These are phyloP conservation scores for Celastrina argiolus DNA, from an alignment of 2,888 invertebrate species.

Conservation along the genomic window DNA sequence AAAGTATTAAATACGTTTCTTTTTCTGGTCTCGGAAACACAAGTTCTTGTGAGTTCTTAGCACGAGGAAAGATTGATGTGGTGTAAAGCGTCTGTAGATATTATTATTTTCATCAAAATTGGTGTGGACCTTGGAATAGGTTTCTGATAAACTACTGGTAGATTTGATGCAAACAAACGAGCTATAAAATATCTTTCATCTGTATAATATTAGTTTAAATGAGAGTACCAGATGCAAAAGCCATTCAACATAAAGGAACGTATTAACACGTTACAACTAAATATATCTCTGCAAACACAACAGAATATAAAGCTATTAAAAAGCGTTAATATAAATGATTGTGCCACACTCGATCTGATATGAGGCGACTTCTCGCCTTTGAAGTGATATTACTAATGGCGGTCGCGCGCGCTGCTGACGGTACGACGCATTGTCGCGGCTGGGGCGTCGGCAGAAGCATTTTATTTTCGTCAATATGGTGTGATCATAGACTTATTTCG, in stretches of 20 bases:
- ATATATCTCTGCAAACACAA: neutral
- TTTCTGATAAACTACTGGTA: too few relatives aligned
- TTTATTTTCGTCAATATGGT: neutral
- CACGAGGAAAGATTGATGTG: too few relatives aligned
- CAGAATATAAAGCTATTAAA: slow-evolving; percentile 44
- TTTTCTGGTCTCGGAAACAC: too few relatives aligned
- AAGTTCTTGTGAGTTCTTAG: too few relatives aligned
- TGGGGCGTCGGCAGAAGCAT: slow-evolving; percentile 35
- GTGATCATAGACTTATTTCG: too few relatives aligned
- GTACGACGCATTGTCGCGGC: slow-evolving; percentile 60
- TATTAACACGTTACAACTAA: slow-evolving; percentile 11
- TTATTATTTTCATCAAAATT: too few relatives aligned
- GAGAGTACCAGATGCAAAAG: neutral
- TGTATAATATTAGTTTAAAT: neutral
- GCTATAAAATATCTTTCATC: too few relatives aligned
- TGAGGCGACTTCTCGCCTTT: slow-evolving; percentile 60
- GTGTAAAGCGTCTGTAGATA: too few relatives aligned
- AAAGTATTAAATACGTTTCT: too few relatives aligned
- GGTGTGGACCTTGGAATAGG: too few relatives aligned
- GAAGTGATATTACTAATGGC: slow-evolving; percentile 67
- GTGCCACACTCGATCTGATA: slow-evolving; percentile 49
- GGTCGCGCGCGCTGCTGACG: slow-evolving; percentile 53
- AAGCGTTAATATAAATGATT: slow-evolving; percentile 52
- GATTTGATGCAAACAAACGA: too few relatives aligned
- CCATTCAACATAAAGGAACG: neutral